Evolutionary conservation across 1,140 invertebrate genomes (phyloP), one percentile per base, ranked within the genome.

Genomic region (Battus philenor): DNA sequence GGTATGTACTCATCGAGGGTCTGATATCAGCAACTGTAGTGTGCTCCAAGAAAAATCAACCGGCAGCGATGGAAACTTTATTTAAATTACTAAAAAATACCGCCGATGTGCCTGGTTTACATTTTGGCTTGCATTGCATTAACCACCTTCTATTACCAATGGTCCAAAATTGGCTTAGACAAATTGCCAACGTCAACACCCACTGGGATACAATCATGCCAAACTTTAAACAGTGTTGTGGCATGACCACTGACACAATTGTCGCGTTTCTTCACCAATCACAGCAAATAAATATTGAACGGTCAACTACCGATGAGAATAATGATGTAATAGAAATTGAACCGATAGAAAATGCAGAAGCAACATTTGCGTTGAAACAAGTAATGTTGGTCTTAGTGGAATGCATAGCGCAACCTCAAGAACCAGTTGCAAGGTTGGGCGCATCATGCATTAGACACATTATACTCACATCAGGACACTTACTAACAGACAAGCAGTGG

Each of bases 171-270:
- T 97, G 96, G 96, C 72, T 97, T 31, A 87, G 95, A 5, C 92
- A 93, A 67, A 90, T 93, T 38, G 88, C 90, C 46, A 89, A 90
- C 47, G 89, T 90, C 1, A 89, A 88, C 54, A 88, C 89, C 54
- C 88, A 91, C 20, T 93, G 91, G 90, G 91, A 93, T 56, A 89
- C 90, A 29, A 90, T 92, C 52, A 92, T 92, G 54, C 90, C 93
- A 27, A 97, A 96, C 74, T 98, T 97, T 64, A 97, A 97, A 69
- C 95, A 97, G 64, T 97, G 94, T 63, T 96, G 94, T 70, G 96
- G 96, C 7, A 91, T 96, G 60, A 93, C 94, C 13, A 95, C 95
- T 2, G 96, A 98, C 68, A 86, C 97, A 16, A 90, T 97, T n/a
- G 95, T 98, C 0, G 91, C 96, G 68, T 95, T 94, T 62, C 71